Percentiles rank a stretch among this genome's conserved stretches.
These are phyloP conservation scores for Philonicus albiceps DNA, from an alignment of 2,888 invertebrate genomes.

Conservation along the genomic window DNA sequence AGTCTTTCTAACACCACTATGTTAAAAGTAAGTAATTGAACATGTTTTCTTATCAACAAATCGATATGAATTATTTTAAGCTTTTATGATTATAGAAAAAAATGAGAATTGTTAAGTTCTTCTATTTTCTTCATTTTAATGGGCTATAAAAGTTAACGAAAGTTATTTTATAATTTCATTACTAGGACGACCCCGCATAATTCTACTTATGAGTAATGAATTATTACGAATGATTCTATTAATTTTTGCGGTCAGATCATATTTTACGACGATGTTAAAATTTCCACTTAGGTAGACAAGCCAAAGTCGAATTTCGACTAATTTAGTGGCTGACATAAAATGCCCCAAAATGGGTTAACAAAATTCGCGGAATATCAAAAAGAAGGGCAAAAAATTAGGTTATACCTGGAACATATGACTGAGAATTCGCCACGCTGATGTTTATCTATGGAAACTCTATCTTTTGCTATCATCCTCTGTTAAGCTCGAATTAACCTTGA, in stretches of 20 bases:
- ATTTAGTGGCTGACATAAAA: not conserved
- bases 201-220: not conserved
- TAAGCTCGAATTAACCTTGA: not conserved
- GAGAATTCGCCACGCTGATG: not conserved
- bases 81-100: not conserved
- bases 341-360: not conserved
- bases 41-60: not conserved
- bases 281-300: not conserved
- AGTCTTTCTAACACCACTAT: too few species aligned
- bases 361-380: not conserved
- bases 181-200: not conserved
- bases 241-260: not conserved
- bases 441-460: not conserved
- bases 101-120: not conserved
- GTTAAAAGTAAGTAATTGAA: conserved; percentile 42
- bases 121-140: not conserved
- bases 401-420: not conserved
- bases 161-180: not conserved
- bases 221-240: not conserved
- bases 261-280: not conserved
- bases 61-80: not conserved
- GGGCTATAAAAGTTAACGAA: not conserved
- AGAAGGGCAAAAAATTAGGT: not conserved
- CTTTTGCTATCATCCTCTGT: not conserved
- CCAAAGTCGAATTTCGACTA: not conserved